Percentiles rank a stretch among this genome's conserved stretches.
Evolutionary conservation across 1,140 invertebrate genomes (phyloP).

Genomic region (Danaus melanippus): DNA sequence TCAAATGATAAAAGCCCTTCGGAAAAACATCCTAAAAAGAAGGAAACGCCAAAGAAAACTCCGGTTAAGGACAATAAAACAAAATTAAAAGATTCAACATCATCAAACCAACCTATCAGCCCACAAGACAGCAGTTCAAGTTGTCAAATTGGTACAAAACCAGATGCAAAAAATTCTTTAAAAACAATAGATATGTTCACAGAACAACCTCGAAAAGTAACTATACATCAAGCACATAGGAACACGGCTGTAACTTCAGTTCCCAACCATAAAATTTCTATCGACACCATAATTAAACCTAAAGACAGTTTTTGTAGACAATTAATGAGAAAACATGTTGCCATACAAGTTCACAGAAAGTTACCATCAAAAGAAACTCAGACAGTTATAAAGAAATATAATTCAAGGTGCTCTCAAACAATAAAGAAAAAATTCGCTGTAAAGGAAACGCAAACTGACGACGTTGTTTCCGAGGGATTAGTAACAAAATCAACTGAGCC

Average conservation of each 20-base stretch:
- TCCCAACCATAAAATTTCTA: slow-evolving; percentile 17
- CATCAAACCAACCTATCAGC: slow-evolving; percentile 45
- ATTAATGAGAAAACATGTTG: slow-evolving; percentile 27
- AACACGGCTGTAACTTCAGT: slow-evolving; percentile 38
- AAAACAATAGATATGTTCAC: slow-evolving; percentile 61
- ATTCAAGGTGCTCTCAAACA: slow-evolving; percentile 41
- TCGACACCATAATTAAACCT: slow-evolving; percentile 18
- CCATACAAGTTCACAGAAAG: slow-evolving; percentile 32
- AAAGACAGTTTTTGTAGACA: slow-evolving; percentile 18
- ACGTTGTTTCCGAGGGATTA: slow-evolving; percentile 11
- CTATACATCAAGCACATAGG: slow-evolving; percentile 52
- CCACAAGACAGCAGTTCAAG: slow-evolving; percentile 36
- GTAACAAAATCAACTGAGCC: slow-evolving; percentile 33
- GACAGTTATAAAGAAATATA: slow-evolving; percentile 29
- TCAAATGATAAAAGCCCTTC: slow-evolving; percentile 36
- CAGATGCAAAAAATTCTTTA: slow-evolving; percentile 43
- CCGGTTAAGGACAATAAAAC: slow-evolving; percentile 31
- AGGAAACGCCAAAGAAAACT: slow-evolving; percentile 35
- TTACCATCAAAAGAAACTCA: slow-evolving; percentile 42
- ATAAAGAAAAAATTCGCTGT: slow-evolving; percentile 28
- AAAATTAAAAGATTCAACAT: slow-evolving; percentile 39
- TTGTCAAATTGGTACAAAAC: slow-evolving; percentile 30
- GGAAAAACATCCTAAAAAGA: slow-evolving; percentile 59
- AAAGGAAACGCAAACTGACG: slow-evolving; percentile 40
- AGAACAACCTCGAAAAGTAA: slow-evolving; percentile 43